A percentile compares a stretch with the other conserved stretches of the same genome.
These are phyloP conservation scores for Anniella stebbinsi DNA, from an alignment of 2,797 vertebrate species.

Conservation along the genomic window DNA sequence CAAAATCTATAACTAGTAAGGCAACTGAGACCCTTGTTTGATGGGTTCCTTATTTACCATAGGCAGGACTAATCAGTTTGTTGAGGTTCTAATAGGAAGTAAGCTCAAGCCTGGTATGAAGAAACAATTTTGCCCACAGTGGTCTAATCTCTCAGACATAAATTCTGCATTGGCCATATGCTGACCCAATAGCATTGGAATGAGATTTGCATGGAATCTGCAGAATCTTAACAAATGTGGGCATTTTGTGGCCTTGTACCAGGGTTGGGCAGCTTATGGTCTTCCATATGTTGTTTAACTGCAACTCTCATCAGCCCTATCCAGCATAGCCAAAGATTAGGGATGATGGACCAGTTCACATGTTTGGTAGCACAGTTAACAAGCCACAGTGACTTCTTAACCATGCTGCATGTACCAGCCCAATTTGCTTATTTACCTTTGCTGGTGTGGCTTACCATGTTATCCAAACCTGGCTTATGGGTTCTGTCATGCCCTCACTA, in stretches of 20 bases:
- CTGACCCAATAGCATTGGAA: background rate
- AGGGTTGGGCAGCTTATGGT: no score
- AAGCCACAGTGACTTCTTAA: no score
- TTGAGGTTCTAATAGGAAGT: conserved; percentile 44
- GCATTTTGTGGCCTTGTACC: conserved; percentile 20
- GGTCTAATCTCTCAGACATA: conserved; percentile 45
- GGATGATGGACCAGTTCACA: no score
- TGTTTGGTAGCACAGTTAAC: no score
- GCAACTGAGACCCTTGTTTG: background rate
- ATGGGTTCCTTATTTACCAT: conserved; percentile 38
- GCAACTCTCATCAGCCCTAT: no score
- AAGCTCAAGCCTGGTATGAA: conserved; percentile 41
- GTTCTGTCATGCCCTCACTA: no score
- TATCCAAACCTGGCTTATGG: no score
- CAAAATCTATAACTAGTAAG: background rate
- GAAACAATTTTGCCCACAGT: conserved; percentile 35
- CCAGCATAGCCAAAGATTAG: no score
- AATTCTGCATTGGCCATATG: background rate
- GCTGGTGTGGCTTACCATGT: no score
- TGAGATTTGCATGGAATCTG: background rate
- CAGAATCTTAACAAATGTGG: background rate
- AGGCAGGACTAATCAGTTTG: conserved; percentile 35
- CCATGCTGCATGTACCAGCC: no score
- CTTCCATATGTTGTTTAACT: no score
- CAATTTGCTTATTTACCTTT: no score